Percentiles rank a stretch among this genome's conserved stretches.
Conservation (phyloP, 1,140 invertebrate species). For the Marisa cornuarietis region DNA sequence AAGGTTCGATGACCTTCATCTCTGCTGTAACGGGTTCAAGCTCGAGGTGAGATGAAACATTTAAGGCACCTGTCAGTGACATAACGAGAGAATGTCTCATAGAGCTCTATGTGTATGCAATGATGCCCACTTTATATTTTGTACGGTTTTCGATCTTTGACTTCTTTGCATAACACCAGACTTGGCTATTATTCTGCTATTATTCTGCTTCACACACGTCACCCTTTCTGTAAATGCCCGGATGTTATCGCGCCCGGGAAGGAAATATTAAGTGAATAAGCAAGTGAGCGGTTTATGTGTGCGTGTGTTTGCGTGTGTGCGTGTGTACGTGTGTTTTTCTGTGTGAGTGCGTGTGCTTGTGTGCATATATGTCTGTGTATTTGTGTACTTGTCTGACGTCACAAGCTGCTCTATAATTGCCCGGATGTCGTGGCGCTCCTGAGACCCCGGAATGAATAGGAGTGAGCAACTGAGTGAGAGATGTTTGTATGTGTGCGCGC, state of each 20-base stretch:
- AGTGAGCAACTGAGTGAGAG: not conserved
- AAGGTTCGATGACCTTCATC: not conserved
- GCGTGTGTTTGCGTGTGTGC: not conserved
- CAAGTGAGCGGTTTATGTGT: not conserved
- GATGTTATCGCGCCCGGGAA: too few relatives aligned
- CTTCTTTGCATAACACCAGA: too few relatives aligned
- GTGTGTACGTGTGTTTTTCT: too few relatives aligned
- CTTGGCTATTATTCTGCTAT: too few relatives aligned
- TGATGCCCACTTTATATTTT: too few relatives aligned
- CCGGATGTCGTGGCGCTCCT: not conserved
- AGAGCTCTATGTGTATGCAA: too few relatives aligned
- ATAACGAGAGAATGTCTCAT: too few relatives aligned
- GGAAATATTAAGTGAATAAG: too few relatives aligned
- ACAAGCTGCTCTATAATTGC: not conserved
- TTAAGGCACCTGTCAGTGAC: not conserved
- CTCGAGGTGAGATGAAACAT: not conserved
- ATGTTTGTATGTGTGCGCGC: not conserved
- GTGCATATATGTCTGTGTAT: constrained; percentile 4
- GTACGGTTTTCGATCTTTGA: too few relatives aligned
- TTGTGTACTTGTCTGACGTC: not conserved
- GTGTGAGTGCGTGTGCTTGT: not conserved
- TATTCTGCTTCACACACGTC: too few relatives aligned
- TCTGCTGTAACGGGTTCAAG: not conserved
- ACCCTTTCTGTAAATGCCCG: too few relatives aligned
- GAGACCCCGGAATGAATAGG: too few relatives aligned